A percentile compares a stretch with the other conserved stretches of the same genome.
These are phyloP conservation scores for Microtus richardsoni DNA, from an alignment of 2,113 vertebrate genomes.

Conservation along the genomic window DNA sequence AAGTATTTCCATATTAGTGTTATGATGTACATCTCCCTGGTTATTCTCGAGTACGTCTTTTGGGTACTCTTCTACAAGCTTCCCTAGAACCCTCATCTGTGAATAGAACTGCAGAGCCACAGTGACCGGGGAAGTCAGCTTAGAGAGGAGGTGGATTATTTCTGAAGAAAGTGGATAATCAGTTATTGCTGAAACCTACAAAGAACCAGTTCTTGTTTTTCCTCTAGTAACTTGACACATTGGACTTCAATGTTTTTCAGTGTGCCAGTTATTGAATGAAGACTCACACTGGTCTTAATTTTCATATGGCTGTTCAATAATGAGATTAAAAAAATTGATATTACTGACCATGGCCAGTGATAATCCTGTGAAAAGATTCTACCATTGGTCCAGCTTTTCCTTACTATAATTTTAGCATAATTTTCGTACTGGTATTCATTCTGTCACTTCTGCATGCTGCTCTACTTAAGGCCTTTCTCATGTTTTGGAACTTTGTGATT, in stretches of 20 bases:
- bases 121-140: neutral
- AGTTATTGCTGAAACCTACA: neutral
- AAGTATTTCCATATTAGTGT: neutral
- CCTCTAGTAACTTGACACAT: neutral
- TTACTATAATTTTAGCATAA: neutral
- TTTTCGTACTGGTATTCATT: neutral
- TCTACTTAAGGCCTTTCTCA: neutral
- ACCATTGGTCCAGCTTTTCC: neutral
- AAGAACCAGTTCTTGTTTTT: neutral
- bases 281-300: neutral
- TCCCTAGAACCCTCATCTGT: neutral
- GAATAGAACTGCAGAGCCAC: neutral
- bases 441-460: neutral
- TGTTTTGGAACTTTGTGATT: neutral
- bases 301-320: neutral
- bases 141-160: neutral
- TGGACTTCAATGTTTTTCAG: neutral
- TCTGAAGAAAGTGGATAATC: neutral
- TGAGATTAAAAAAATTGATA: neutral
- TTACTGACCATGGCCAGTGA: neutral
- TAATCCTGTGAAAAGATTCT: neutral
- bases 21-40: neutral
- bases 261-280: neutral
- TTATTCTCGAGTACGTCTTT: neutral
- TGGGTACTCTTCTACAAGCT: neutral